Evolutionary conservation across 1,140 invertebrate genomes (phyloP), one percentile per base, ranked within the genome.

Genomic region (Danaus melanippus): DNA sequence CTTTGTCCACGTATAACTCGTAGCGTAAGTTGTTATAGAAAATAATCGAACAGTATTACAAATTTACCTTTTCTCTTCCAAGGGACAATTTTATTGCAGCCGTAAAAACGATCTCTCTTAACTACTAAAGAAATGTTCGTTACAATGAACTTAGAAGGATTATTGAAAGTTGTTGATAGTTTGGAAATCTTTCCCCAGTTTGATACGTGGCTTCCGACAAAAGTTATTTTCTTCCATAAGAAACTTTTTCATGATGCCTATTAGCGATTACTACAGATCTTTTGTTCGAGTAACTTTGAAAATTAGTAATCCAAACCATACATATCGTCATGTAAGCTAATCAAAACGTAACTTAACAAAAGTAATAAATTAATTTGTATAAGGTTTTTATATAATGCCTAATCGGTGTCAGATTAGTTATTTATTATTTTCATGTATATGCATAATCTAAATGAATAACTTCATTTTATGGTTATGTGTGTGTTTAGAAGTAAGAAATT

Each of bases 151-250:
- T 75, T 65, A 66, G 50, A 47, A 58, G 65, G 76, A 79, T 80
- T 83, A 78, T 79, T 69, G 73, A 69, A 77, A 79, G 69, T 83
- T 81, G 58, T 64, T 60, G 67, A 71, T 80, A 81, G 73, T 81
- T 81, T 53, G 60, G 59, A 62, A 79, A 79, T 83, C 76, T 83
- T 81, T 75, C 61, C 59, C 58, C 53, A 71, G 64, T 73, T 70
- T 64, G 67, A 74, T 74, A 78, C 71, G 77, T 79, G 71, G 71
- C 58, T 76, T 69, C 66, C 54, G 48, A 63, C 32, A 55, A 32
- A 69, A 80, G 54, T 77, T 78, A 78, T 68, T 60, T 73, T 56
- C 64, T 69, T 70, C 56, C 53, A 61, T 62, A 59, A 45, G 50
- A 66, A 80, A 73, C 63, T 80, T 73, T 52, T 62, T 48, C 67